phyloP scores from a whole-genome alignment of 2,797 vertebrate genomes.

The Vespertilio murinus region DNA sequence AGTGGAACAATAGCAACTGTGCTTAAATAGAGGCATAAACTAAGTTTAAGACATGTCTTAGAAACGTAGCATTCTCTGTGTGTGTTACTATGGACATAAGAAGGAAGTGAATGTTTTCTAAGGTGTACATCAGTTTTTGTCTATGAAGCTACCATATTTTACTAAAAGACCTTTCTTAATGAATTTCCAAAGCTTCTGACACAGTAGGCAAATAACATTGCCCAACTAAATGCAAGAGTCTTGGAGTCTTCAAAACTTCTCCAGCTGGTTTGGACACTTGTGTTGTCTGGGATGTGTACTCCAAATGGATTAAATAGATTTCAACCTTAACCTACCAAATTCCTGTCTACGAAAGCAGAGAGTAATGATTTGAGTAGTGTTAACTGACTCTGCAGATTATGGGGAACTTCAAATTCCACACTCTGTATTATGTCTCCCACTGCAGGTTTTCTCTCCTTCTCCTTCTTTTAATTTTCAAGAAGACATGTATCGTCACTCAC shows the following conservation, averaged over 20 bases:
- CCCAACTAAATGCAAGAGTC: not conserved
- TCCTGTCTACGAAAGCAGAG: not conserved
- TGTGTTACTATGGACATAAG: not conserved
- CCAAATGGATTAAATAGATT: not conserved
- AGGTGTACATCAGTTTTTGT: not conserved
- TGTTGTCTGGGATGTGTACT: not conserved
- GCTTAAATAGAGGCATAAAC: not conserved
- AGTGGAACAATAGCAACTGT: not conserved
- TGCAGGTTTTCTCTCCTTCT: not conserved
- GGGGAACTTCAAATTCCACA: not conserved
- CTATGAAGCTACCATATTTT: not conserved
- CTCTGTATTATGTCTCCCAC: not conserved
- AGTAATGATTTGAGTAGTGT: not conserved
- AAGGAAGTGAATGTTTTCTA: not conserved
- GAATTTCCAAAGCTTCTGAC: not conserved
- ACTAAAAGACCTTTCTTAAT: slow-evolving; percentile 33
- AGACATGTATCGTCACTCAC: not conserved
- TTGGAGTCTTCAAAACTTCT: not conserved
- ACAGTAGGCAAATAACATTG: not conserved
- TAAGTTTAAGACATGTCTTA: not conserved
- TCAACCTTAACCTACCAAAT: not conserved
- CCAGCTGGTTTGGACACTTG: not conserved
- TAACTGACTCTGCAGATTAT: not conserved
- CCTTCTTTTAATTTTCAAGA: not conserved
- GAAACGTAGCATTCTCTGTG: not conserved